A percentile compares a stretch with the other conserved stretches of the same genome.
These are phyloP conservation scores for Potamilus streckersoni DNA, from an alignment of 1,140 invertebrate species.

Conservation along the genomic window DNA sequence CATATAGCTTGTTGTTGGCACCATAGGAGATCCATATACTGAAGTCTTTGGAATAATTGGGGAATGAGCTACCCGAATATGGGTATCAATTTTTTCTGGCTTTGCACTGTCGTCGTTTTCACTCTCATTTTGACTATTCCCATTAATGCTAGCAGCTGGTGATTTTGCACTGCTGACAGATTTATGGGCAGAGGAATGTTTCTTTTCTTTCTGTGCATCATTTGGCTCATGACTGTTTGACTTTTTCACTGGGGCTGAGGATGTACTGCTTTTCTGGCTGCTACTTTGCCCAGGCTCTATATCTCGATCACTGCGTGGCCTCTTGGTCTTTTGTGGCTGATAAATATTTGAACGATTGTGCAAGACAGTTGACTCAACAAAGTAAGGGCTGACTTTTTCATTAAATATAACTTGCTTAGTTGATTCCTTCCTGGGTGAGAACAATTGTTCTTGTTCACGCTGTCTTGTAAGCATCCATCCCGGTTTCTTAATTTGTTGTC, in stretches of 20 bases:
- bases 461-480: conserved; percentile 23
- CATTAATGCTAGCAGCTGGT: no score
- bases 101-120: no score
- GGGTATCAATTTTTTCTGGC: no score
- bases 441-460: conserved; percentile 15
- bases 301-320: conserved; percentile 28
- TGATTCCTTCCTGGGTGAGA: conserved; percentile 24
- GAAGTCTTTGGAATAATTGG: conserved; percentile 21
- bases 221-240: conserved; percentile 24
- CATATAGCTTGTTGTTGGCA: conserved; percentile 22
- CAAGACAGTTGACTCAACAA: conserved; percentile 1
- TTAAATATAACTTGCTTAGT: conserved; percentile 30
- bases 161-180: no score
- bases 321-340: conserved; percentile 5
- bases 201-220: not conserved
- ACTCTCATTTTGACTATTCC: no score
- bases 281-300: not conserved
- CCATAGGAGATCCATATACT: conserved; percentile 26
- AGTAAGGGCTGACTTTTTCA: conserved; percentile 27
- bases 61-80: not conserved
- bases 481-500: conserved; percentile 68
- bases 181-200: no score
- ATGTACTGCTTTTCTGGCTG: conserved; percentile 17
- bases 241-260: conserved; percentile 40
- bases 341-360: conserved; percentile 7